A percentile compares a stretch with the other conserved stretches of the same genome.
These are phyloP conservation scores for Trididemnum clinides DNA, from an alignment of 23 tunicate species.

Conservation along the genomic window DNA sequence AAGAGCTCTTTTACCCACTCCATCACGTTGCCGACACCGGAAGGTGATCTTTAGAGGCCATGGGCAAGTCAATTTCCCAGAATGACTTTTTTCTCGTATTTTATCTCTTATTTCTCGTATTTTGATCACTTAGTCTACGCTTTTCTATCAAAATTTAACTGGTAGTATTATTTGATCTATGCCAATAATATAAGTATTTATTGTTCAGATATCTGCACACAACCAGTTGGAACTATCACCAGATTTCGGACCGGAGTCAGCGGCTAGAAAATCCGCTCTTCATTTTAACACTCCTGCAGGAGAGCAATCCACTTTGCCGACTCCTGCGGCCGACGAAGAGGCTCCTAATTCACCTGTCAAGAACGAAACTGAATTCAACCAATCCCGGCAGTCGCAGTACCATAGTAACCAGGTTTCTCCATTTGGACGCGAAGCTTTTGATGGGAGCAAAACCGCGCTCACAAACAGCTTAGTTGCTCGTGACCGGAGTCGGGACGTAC, in stretches of 20 bases:
- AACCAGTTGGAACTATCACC: conserved; percentile 72
- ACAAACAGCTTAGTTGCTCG: conserved; percentile 39
- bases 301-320: neutral
- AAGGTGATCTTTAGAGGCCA: too few relatives aligned
- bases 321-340: neutral
- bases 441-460: conserved; percentile 18
- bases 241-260: conserved; percentile 23
- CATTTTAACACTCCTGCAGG: conserved; percentile 30
- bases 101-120: too few relatives aligned
- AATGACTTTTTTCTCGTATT: too few relatives aligned
- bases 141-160: too few relatives aligned
- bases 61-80: too few relatives aligned
- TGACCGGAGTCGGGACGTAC: conserved; percentile 53
- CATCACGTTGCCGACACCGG: too few relatives aligned
- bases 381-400: neutral
- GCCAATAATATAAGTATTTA: too few relatives aligned
- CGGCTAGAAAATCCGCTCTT: conserved; percentile 12
- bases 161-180: too few relatives aligned
- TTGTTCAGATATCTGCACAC: conserved; percentile 44
- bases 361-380: neutral
- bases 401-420: conserved; percentile 13
- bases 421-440: neutral
- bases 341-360: neutral
- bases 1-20: too few relatives aligned
- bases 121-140: too few relatives aligned